Evolutionary conservation across 2,797 vertebrate species (phyloP).

Genomic region (Amphiprion clarkii): DNA sequence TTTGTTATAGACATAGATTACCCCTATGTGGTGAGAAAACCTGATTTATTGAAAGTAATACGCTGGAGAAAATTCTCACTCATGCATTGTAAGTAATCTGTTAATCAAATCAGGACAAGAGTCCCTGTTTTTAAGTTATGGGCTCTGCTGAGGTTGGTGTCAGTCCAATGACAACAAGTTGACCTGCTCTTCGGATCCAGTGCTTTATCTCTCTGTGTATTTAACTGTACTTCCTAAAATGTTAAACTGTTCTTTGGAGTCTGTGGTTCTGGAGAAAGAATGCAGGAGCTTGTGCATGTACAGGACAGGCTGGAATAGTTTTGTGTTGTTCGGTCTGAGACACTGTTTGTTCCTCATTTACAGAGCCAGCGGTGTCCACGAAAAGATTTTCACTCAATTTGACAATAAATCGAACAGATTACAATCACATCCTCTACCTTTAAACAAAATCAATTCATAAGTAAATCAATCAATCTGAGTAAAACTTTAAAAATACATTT

Average conservation of each 20-base stretch:
- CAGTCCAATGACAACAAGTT: constrained; percentile 13
- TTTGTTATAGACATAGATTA: constrained; percentile 13
- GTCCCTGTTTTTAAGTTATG: constrained; percentile 12
- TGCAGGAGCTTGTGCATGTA: too few species aligned
- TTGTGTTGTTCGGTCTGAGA: too few species aligned
- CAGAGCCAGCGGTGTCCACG: too few species aligned
- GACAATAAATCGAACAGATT: too few species aligned
- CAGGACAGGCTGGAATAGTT: too few species aligned
- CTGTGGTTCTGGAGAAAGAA: too few species aligned
- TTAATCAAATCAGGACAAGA: constrained; percentile 23
- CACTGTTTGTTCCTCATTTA: too few species aligned
- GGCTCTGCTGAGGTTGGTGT: constrained; percentile 17
- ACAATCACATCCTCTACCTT: too few species aligned
- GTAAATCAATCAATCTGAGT: too few species aligned
- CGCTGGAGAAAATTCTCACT: background rate
- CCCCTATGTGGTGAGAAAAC: constrained; percentile 3
- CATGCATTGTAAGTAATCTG: constrained; percentile 18
- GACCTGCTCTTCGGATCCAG: constrained; percentile 19
- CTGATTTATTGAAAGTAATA: background rate
- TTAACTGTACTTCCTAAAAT: background rate
- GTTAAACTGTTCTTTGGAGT: background rate
- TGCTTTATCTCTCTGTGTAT: background rate
- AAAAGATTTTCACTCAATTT: too few species aligned
- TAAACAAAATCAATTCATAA: background rate
- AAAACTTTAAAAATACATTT: too few species aligned